Conservation (phyloP, 2,888 invertebrate species). For the Sthenelais limicola region DNA sequence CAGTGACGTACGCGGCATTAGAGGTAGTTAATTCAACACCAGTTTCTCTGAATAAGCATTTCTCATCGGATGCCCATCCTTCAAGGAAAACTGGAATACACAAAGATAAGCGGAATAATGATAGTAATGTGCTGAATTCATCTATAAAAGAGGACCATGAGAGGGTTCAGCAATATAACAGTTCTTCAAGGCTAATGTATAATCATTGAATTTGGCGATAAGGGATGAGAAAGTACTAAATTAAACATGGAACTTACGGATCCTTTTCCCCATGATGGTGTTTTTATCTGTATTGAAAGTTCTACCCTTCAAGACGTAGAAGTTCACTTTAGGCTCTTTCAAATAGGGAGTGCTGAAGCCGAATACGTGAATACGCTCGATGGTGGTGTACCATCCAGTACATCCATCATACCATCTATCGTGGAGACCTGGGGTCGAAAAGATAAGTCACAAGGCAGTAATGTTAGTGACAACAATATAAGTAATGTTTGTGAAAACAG, state of each 20-base stretch:
- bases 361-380: conserved; percentile 15
- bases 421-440: not conserved
- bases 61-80: conserved; percentile 20
- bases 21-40: not conserved
- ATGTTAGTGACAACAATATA: no score
- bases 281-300: not conserved
- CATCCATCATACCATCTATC: conserved; percentile 24
- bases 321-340: not conserved
- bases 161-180: not conserved
- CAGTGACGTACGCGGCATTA: not conserved
- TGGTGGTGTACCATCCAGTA: conserved; percentile 16
- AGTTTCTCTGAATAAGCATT: not conserved
- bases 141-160: not conserved
- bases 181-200: no score
- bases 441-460: no score
- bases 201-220: no score
- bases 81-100: conserved; percentile 7
- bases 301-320: not conserved
- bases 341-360: conserved; percentile 9
- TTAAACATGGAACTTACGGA: not conserved
- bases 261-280: not conserved
- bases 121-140: not conserved
- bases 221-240: not conserved
- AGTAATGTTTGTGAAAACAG: no score
- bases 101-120: not conserved